Conservation (phyloP, 2,888 invertebrate species). For the Watsonalla cultraria region DNA sequence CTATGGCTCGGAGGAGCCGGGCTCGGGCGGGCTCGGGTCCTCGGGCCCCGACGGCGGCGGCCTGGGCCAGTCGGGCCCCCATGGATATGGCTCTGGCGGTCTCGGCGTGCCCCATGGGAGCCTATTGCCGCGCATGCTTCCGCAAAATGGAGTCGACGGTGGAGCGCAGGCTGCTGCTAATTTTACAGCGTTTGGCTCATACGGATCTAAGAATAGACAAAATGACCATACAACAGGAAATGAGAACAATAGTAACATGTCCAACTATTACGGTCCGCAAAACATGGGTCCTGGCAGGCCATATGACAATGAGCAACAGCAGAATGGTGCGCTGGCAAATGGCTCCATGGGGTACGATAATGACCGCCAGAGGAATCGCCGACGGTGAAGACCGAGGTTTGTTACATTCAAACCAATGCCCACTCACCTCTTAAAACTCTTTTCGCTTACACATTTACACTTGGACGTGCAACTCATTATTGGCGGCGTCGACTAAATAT, state of each 20-base stretch:
- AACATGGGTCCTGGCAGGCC: slow-evolving; percentile 62
- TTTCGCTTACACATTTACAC: slow-evolving; percentile 7
- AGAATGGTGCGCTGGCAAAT: slow-evolving; percentile 56
- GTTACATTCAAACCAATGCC: slow-evolving; percentile 73
- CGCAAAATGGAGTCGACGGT: slow-evolving; percentile 47
- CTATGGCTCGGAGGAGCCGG: slow-evolving; percentile 38
- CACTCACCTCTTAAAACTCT: slow-evolving; percentile 54
- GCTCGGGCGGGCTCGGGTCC: slow-evolving; percentile 48
- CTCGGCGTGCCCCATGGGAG: slow-evolving; percentile 65
- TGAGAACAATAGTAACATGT: slow-evolving; percentile 35
- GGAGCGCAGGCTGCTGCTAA: slow-evolving; percentile 59
- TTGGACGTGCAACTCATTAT: not conserved
- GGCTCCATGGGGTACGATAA: slow-evolving; percentile 74
- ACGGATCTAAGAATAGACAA: slow-evolving; percentile 54
- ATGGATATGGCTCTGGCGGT: slow-evolving; percentile 63
- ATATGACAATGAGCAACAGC: slow-evolving; percentile 39
- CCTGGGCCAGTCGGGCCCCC: slow-evolving; percentile 38
- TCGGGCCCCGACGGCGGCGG: slow-evolving; percentile 40
- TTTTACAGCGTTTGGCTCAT: slow-evolving; percentile 70
- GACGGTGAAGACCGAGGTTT: slow-evolving; percentile 75
- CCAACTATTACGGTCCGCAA: slow-evolving; percentile 52
- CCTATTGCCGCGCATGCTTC: slow-evolving; percentile 69
- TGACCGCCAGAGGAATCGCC: slow-evolving; percentile 76
- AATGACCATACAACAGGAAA: slow-evolving; percentile 30
- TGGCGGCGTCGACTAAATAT: not conserved